Evolutionary conservation across 2,888 invertebrate species (phyloP).

Genomic region (Drosophila dives): DNA sequence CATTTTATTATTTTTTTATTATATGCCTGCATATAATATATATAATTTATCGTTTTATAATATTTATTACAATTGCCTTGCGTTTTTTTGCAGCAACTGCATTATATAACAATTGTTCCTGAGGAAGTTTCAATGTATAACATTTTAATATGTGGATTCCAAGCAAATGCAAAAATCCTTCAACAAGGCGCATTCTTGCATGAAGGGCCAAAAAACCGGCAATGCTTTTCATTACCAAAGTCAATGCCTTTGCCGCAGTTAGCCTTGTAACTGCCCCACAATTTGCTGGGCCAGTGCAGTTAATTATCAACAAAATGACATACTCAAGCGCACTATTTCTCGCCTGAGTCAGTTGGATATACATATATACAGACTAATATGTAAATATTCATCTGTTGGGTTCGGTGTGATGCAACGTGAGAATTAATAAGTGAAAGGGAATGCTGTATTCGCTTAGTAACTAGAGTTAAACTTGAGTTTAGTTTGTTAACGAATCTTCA

Average conservation of each 20-base stretch:
- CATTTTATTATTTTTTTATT: not conserved
- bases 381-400: slow-evolving; percentile 14
- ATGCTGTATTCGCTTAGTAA: slow-evolving; percentile 18
- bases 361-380: not conserved
- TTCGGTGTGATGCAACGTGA: slow-evolving; percentile 24
- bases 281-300: slow-evolving; percentile 15
- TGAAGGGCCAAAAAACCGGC: slow-evolving; percentile 57
- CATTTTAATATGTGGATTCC: not conserved
- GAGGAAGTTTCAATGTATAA: slow-evolving; percentile 24
- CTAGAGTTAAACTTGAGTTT: slow-evolving; percentile 61
- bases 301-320: slow-evolving; percentile 68
- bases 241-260: slow-evolving; percentile 46
- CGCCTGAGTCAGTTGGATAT: slow-evolving; percentile 44
- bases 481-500: slow-evolving; percentile 57
- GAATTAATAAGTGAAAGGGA: slow-evolving; percentile 67
- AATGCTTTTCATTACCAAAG: slow-evolving; percentile 69
- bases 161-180: slow-evolving; percentile 45
- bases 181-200: slow-evolving; percentile 67
- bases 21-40: slow-evolving; percentile 14
- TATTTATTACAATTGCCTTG: slow-evolving; percentile 49
- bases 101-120: slow-evolving; percentile 10
- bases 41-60: slow-evolving; percentile 20
- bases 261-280: slow-evolving; percentile 20
- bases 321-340: slow-evolving; percentile 49
- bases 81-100: slow-evolving; percentile 4